Conservation (phyloP, 2,888 invertebrate species). For the Xanthia icteritia region DNA sequence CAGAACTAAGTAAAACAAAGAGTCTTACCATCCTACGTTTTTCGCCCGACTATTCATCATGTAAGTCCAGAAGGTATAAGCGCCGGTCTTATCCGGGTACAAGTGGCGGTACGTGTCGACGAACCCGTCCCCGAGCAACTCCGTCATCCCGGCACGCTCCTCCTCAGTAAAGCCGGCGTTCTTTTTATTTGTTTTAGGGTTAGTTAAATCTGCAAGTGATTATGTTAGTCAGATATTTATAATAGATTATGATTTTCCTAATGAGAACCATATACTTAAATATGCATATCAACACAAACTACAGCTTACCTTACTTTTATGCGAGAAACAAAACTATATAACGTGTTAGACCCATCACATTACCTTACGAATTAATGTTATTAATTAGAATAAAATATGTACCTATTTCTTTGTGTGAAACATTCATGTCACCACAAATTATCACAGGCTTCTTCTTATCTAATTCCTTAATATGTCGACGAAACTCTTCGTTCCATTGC, state of each 20-base stretch:
- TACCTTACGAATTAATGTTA: constrained; percentile 11
- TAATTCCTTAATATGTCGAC: constrained; percentile 93
- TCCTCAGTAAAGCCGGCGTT: constrained; percentile 99
- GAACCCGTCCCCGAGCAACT: constrained; percentile 95
- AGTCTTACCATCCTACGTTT: constrained; percentile 97
- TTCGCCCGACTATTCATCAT: constrained; percentile 96
- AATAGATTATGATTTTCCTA: background rate
- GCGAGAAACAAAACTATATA: background rate
- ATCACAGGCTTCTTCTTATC: constrained; percentile 98
- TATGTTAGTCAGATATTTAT: constrained; percentile 8
- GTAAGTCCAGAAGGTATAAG: constrained; percentile 99
- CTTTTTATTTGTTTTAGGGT: constrained; percentile 97
- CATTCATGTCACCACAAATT: constrained; percentile 99
- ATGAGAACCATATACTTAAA: background rate
- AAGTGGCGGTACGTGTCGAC: constrained; percentile 96
- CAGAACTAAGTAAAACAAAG: background rate
- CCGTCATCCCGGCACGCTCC: constrained; percentile 97
- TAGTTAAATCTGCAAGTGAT: constrained; percentile 93
- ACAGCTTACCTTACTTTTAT: constrained; percentile 34
- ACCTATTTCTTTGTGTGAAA: constrained; percentile 98
- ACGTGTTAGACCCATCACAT: constrained; percentile 21
- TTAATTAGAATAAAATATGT: constrained; percentile 62
- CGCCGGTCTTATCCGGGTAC: constrained; percentile 95
- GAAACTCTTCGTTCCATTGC: constrained; percentile 97
- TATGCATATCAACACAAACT: constrained; percentile 24